Percentiles rank a stretch among this genome's conserved stretches.
Evolutionary conservation across 1,140 invertebrate genomes (phyloP).

Genomic region (Brachystomella parvula): DNA sequence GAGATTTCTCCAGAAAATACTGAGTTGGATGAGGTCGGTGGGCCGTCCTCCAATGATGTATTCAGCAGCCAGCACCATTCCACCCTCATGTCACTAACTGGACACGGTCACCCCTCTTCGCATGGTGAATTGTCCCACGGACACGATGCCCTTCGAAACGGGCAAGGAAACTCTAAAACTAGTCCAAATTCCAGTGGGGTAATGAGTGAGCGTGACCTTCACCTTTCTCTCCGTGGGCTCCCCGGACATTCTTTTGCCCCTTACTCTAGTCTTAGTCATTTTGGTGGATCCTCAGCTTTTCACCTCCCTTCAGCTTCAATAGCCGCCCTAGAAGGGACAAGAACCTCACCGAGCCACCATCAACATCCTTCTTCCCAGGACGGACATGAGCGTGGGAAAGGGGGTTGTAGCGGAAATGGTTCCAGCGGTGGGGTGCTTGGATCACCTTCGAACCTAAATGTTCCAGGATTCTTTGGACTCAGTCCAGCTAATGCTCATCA

Average conservation of each 20-base stretch:
- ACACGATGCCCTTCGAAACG: neutral
- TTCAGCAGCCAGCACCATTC: neutral
- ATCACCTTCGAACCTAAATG: conserved; percentile 39
- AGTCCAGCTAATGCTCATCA: conserved; percentile 59
- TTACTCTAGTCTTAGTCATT: conserved; percentile 11
- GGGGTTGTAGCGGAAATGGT: neutral
- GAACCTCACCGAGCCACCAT: neutral
- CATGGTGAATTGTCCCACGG: neutral
- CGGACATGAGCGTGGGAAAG: conserved; percentile 1
- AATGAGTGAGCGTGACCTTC: neutral
- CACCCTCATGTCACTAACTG: neutral
- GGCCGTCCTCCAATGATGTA: neutral
- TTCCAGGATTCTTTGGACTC: conserved; percentile 39
- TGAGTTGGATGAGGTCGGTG: neutral
- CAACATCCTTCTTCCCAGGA: neutral
- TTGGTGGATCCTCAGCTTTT: conserved; percentile 26
- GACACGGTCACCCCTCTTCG: neutral
- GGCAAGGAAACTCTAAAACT: neutral
- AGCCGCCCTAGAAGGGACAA: neutral
- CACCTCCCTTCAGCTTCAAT: conserved; percentile 26
- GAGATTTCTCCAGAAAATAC: conserved; percentile 33
- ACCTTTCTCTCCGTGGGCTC: neutral
- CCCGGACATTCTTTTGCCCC: neutral
- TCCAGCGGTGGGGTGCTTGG: neutral
- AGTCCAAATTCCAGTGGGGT: neutral